These are phyloP conservation scores for Andrena marginata DNA, from an alignment of 2,888 invertebrate species.

Conservation along the genomic window DNA sequence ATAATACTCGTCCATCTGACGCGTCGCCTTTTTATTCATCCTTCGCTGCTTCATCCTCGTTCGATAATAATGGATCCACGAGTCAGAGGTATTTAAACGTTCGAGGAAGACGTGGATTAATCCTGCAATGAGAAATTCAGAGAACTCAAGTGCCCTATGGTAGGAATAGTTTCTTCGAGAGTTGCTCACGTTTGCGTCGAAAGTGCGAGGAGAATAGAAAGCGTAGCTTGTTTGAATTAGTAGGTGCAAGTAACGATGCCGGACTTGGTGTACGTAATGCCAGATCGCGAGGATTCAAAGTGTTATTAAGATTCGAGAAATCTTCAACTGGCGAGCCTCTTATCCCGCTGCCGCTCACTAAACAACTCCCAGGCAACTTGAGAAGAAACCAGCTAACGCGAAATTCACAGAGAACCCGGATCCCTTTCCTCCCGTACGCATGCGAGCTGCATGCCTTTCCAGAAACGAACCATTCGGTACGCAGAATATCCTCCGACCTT, in stretches of 20 bases:
- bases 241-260: background rate
- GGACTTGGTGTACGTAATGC: background rate
- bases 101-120: background rate
- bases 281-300: too few species aligned
- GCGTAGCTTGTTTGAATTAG: background rate
- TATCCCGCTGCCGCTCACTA: background rate
- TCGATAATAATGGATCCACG: background rate
- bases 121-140: too few species aligned
- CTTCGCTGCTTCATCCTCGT: background rate
- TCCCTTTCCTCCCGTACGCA: too few species aligned
- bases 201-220: background rate
- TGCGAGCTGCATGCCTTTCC: constrained; percentile 1
- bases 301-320: too few species aligned
- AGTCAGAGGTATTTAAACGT: background rate
- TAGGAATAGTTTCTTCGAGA: background rate
- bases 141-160: background rate
- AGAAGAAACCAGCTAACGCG: background rate
- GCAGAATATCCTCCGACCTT: constrained; percentile 29
- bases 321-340: background rate
- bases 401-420: background rate
- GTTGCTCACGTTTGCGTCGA: background rate
- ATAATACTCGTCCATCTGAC: constrained; percentile 37
- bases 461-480: constrained; percentile 11
- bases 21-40: background rate
- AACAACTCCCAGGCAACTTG: too few species aligned